These are phyloP conservation scores for Apotomis turbidana DNA, from an alignment of 2,888 invertebrate species.

Conservation along the genomic window DNA sequence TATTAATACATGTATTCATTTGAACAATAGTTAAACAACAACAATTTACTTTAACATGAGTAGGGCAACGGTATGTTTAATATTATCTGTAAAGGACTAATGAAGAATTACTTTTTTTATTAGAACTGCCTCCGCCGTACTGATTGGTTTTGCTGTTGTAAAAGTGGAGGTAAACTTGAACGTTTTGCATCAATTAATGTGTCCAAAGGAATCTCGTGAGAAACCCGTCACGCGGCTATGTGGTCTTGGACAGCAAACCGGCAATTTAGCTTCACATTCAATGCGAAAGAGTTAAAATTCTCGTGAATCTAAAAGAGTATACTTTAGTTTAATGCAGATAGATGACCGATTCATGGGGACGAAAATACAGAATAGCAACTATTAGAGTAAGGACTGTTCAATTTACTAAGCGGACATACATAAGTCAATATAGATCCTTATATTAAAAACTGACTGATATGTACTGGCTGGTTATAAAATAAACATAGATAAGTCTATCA, in stretches of 20 bases:
- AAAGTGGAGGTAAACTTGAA: slow-evolving; percentile 48
- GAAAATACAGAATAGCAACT: too few species aligned
- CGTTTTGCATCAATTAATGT: slow-evolving; percentile 65
- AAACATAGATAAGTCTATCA: too few species aligned
- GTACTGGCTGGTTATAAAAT: too few species aligned
- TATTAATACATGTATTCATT: too few species aligned
- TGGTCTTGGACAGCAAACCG: slow-evolving; percentile 52
- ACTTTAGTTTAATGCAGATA: not conserved
- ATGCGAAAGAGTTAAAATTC: slow-evolving; percentile 26
- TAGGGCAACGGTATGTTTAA: not conserved
- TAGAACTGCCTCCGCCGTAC: not conserved
- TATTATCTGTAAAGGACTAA: not conserved
- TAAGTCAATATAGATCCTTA: too few species aligned
- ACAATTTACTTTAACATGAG: not conserved
- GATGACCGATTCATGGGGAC: not conserved
- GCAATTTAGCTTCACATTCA: slow-evolving; percentile 53
- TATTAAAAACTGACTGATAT: too few species aligned
- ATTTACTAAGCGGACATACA: too few species aligned
- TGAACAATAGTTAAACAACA: not conserved
- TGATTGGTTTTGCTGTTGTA: slow-evolving; percentile 7
- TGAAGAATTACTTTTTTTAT: not conserved
- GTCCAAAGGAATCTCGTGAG: slow-evolving; percentile 64
- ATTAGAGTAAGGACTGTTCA: too few species aligned
- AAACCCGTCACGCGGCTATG: slow-evolving; percentile 56
- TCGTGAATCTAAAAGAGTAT: slow-evolving; percentile 1